Base-by-base conservation (phyloP, 2,113 vertebrate genomes). In the Cryptotis parvus region DNA sequence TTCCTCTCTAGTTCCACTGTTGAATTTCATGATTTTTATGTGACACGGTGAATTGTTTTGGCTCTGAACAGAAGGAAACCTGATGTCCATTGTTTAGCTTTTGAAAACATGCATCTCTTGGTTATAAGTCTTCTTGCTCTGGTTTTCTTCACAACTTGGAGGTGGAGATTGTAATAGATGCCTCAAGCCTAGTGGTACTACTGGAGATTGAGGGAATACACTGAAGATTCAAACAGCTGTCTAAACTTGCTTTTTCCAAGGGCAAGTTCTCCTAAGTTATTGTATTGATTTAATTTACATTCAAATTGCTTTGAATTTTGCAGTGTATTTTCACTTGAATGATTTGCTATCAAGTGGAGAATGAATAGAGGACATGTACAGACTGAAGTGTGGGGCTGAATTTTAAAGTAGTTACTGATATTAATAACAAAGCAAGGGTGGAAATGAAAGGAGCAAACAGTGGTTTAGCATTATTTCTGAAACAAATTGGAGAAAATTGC, bases 241-340 rank as follows among this genome's bases (percentile, higher is more conserved):
- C 39, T 95, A 84, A 74, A 92, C 5, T 80, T 93, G 73, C 72
- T 6, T 15, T 90, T 93, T 96, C 94, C 94, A 95, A 96, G 94
- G 95, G 43, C 91, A 96, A 95, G 95, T 83, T 95, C 81, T 96
- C 97, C 87, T 74, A 69, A 96, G 91, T 93, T 94, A 96, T 90
- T 96, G 66, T 94, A 95, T 96, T 96, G 95, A 97, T 97, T 97
- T 95, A 96, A 95, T 94, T 94, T 96, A 93, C 78, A 97, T 96
- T 96, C 91, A 96, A 79, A 97, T 96, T 95, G 91, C 73, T 88
- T 27, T 84, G 89, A 91, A 94, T 80, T 97, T 97, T 90, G 91
- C 45, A 85, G 43, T 84, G 72, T 39, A 39, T 89, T 82, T 89
- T 86, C 89, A 91, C 69, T 94, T 95, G 93, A 97, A 95, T 97